phyloP scores from a whole-genome alignment of 2,888 invertebrate genomes.

The Cantharis rustica region DNA sequence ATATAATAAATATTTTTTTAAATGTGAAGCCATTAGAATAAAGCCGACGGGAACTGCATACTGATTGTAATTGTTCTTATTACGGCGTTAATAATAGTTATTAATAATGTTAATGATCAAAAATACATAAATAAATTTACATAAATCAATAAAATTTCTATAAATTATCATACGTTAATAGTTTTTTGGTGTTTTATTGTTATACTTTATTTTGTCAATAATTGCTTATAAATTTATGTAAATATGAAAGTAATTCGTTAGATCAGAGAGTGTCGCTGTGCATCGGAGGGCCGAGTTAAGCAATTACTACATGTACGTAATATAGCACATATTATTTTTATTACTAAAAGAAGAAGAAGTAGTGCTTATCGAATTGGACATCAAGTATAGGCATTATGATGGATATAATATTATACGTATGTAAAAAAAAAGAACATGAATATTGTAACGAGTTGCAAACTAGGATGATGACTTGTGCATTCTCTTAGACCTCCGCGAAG shows the following conservation, averaged over 20 bases:
- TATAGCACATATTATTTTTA: neutral
- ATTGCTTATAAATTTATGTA: neutral
- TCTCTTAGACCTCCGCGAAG: constrained; percentile 39
- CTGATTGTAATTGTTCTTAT: neutral
- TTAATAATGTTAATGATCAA: neutral
- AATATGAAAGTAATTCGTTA: neutral
- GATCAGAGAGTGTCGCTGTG: neutral
- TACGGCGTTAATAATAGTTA: neutral
- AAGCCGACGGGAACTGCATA: neutral
- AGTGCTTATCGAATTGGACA: neutral
- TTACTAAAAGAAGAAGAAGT: neutral
- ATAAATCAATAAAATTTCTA: neutral
- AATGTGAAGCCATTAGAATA: neutral
- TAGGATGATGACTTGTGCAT: constrained; percentile 38
- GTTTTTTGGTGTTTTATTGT: neutral
- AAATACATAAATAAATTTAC: neutral
- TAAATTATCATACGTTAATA: neutral
- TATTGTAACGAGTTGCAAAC: constrained; percentile 21
- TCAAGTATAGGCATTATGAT: neutral
- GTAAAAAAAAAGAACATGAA: constrained; percentile 1
- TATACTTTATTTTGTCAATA: neutral
- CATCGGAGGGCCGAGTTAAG: no score
- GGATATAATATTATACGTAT: neutral
- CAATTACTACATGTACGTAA: no score
- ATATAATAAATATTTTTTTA: neutral